Percentiles rank a stretch among this genome's conserved stretches.
Evolutionary conservation across 2,797 vertebrate species (phyloP).

Genomic region (Choloepus didactylus): DNA sequence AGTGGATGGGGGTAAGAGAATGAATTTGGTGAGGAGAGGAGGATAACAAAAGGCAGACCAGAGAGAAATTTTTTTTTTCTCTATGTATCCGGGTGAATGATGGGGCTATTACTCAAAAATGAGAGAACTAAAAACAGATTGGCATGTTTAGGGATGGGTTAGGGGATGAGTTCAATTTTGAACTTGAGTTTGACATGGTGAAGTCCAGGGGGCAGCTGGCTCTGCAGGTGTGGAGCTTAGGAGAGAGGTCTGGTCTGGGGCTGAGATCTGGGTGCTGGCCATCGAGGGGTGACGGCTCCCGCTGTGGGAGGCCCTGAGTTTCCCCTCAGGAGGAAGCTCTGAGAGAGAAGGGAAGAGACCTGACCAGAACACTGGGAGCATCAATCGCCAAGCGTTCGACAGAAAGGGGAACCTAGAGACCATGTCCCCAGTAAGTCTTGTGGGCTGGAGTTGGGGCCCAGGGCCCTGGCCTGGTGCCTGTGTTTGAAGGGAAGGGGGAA

Average conservation of each 20-base stretch:
- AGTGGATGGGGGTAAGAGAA: background rate
- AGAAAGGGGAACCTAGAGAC: background rate
- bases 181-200: background rate
- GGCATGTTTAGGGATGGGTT: background rate
- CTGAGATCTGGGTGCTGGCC: background rate
- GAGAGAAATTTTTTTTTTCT: background rate
- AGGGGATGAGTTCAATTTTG: background rate
- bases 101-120: background rate
- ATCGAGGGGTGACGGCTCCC: background rate
- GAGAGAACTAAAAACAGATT: conserved; percentile 1
- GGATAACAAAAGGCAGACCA: background rate
- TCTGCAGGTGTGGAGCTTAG: background rate
- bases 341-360: background rate
- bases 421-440: too few relatives aligned
- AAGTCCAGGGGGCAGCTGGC: background rate
- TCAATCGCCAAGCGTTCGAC: background rate
- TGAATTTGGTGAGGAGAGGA: background rate
- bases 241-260: background rate
- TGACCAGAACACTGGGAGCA: background rate
- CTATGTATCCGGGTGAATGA: background rate
- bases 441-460: background rate
- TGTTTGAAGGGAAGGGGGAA: background rate
- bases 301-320: background rate
- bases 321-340: background rate
- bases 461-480: background rate